Conservation (phyloP, 2,113 vertebrate species). For the Vicugna pacos region DNA sequence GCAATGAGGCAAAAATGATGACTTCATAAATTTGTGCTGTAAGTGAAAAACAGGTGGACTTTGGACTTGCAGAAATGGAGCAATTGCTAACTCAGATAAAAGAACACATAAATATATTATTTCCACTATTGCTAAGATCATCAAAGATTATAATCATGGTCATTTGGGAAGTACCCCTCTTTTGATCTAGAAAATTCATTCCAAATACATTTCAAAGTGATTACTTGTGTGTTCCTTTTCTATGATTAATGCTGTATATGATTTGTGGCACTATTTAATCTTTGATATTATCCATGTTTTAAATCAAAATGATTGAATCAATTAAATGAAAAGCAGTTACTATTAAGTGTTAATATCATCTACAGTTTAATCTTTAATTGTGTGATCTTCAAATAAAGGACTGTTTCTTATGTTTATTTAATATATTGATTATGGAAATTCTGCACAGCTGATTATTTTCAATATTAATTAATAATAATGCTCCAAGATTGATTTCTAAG, state of each 20-base stretch:
- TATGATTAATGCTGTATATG: background rate
- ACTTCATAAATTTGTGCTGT: background rate
- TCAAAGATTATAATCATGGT: background rate
- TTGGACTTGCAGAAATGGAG: background rate
- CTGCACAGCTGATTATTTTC: background rate
- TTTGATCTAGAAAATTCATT: background rate
- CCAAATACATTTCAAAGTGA: background rate
- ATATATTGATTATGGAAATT: background rate
- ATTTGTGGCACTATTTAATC: background rate
- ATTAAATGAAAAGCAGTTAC: background rate
- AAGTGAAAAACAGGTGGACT: background rate
- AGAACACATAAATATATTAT: background rate
- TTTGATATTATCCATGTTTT: background rate
- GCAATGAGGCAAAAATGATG: background rate
- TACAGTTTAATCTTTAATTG: background rate
- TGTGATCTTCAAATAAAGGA: background rate
- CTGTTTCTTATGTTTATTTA: background rate
- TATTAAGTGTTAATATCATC: background rate
- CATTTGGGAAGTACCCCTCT: background rate
- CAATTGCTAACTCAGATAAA: background rate
- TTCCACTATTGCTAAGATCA: background rate
- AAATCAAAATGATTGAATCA: background rate
- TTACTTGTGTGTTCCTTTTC: background rate
- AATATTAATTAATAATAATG: background rate
- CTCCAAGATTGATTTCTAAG: background rate